These are phyloP conservation scores for Lontra canadensis DNA, from an alignment of 2,113 vertebrate genomes.

Conservation along the genomic window DNA sequence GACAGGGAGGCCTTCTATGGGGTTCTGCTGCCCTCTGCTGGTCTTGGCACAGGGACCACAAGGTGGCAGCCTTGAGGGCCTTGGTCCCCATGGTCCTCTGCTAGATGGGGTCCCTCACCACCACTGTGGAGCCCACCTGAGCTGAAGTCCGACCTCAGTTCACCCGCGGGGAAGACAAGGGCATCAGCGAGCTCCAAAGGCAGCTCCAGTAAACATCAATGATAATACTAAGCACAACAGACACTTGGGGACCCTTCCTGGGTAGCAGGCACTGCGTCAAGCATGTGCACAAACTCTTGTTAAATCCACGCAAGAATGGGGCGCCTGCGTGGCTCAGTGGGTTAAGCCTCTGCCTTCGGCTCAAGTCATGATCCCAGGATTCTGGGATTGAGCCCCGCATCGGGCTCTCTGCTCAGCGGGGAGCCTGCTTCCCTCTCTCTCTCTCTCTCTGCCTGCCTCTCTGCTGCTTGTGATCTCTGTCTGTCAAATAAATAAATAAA, in stretches of 20 bases:
- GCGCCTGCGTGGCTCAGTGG: too few species aligned
- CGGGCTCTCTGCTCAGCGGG: too few species aligned
- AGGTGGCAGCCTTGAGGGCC: neutral
- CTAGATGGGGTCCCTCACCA: neutral
- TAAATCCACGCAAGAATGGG: neutral
- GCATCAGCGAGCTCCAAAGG: rapidly evolving
- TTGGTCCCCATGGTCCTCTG: rapidly evolving
- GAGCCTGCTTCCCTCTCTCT: too few species aligned
- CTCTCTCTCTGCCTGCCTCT: too few species aligned
- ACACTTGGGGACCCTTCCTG: neutral
- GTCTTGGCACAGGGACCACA: neutral
- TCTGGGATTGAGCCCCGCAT: too few species aligned
- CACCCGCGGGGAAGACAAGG: neutral
- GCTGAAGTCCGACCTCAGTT: neutral
- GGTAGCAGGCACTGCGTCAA: rapidly evolving
- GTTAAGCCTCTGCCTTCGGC: too few species aligned
- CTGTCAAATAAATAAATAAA: too few species aligned
- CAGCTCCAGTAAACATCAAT: neutral
- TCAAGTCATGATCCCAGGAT: too few species aligned
- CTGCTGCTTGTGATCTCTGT: too few species aligned
- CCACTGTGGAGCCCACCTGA: too few species aligned
- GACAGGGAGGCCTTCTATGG: rapidly evolving
- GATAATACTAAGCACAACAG: neutral
- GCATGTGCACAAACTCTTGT: neutral
- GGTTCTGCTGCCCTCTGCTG: slow-evolving; percentile 67